Evolutionary conservation across 2,888 invertebrate genomes (phyloP), one percentile per base, ranked within the genome.

Genomic region (Epinotia ramella): DNA sequence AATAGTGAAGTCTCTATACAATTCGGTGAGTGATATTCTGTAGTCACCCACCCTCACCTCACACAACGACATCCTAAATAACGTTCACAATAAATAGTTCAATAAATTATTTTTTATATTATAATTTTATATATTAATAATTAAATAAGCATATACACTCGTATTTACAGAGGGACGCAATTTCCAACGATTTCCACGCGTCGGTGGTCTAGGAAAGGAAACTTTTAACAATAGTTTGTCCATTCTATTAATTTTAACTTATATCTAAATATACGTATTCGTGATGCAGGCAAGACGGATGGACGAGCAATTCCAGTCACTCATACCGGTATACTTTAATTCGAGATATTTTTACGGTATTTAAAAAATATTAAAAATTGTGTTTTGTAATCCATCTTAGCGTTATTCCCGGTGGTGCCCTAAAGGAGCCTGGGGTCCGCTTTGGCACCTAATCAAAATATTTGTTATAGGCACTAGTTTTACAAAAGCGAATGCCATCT

Each of bases 221-320:
- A 59, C 12, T 7, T 20, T 73, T 66, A 24, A 40, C 59, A 12
- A 53, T n/a, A 53, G n/a, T 76, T 71, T 71, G 53, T 76, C 18
- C 71, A 71, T 66, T 67, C 53, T 53, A 53, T 56, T 67, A 62
- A 53, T 73, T 67, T 68, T 56, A 44, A 46, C 33, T 53, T 53
- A 65, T 60, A 13, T 24, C 53, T 63, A 71, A 20, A 16, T 49
- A 53, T 46, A 63, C 18, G n/a, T 33, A 70, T 12, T 13, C 4
- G 24, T 28, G 70, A 44, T 74, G 75, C 68, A 66, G 78, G 80
- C 77, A 77, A 80, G 79, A 77, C 72, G 73, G 75, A 64, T 44
- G 5, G 46, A 69, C 60, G 46, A 69, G 69, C 69, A 59, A 59
- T 68, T 59, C 4, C 20, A 6, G 4, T 13, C 40, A 40, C 40